Evolutionary conservation across 2,113 vertebrate species (phyloP).

Genomic region (Zosterops japonicus): DNA sequence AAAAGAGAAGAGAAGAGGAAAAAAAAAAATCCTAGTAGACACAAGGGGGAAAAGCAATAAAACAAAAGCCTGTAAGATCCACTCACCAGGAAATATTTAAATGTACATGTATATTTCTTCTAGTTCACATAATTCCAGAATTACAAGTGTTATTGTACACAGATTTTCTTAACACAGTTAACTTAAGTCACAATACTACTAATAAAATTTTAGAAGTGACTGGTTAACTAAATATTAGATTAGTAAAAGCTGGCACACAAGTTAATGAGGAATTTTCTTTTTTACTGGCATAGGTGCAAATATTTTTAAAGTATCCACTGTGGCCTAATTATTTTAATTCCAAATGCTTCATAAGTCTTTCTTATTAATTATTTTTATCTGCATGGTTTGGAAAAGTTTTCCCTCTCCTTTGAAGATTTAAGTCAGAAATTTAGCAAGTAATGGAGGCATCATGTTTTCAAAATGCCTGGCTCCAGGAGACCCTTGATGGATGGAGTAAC

Average conservation of each 20-base stretch:
- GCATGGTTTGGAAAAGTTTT: slow-evolving; percentile 59
- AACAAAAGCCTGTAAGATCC: neutral
- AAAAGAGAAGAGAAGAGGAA: neutral
- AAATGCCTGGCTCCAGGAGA: slow-evolving; percentile 46
- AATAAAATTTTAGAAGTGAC: slow-evolving; percentile 21
- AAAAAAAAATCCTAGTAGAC: neutral
- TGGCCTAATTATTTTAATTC: slow-evolving; percentile 68
- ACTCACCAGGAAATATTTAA: neutral
- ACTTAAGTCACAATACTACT: neutral
- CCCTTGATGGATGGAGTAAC: slow-evolving; percentile 66
- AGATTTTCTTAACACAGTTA: neutral
- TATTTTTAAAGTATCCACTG: slow-evolving; percentile 56
- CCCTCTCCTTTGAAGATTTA: slow-evolving; percentile 53
- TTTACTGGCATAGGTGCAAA: slow-evolving; percentile 17
- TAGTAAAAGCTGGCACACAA: neutral
- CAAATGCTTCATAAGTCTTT: slow-evolving; percentile 64
- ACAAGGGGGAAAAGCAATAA: too few species aligned
- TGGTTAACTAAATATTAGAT: slow-evolving; percentile 28
- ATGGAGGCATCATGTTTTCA: slow-evolving; percentile 66
- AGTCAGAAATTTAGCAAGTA: slow-evolving; percentile 65
- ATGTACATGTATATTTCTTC: neutral
- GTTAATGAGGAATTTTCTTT: slow-evolving; percentile 61
- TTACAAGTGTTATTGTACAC: neutral
- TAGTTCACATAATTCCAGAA: neutral
- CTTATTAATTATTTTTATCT: slow-evolving; percentile 67